phyloP scores from a whole-genome alignment of 1,140 invertebrate species.

The Trachymyrmex septentrionalis region DNA sequence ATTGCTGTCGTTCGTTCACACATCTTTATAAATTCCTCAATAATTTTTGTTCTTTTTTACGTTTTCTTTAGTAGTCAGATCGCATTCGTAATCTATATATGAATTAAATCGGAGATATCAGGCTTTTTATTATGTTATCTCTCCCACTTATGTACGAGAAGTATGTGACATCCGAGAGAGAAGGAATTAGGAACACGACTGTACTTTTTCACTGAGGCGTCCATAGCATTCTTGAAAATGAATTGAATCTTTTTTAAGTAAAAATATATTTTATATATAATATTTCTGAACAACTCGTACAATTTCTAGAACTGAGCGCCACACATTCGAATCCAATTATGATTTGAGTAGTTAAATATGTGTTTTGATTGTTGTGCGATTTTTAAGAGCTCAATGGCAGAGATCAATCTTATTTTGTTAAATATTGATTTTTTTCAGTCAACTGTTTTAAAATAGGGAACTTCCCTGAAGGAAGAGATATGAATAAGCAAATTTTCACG shows the following conservation, averaged over 20 bases:
- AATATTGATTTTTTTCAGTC: no score
- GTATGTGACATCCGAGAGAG: neutral
- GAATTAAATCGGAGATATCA: neutral
- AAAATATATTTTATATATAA: neutral
- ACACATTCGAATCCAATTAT: neutral
- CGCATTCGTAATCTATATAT: neutral
- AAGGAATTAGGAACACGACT: neutral
- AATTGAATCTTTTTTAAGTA: neutral
- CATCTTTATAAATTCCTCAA: neutral
- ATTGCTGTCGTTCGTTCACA: neutral
- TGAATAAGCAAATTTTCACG: no score
- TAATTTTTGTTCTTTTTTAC: neutral
- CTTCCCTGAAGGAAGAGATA: no score
- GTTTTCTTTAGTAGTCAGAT: neutral
- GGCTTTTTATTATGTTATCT: neutral
- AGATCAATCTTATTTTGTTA: neutral
- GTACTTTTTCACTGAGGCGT: neutral
- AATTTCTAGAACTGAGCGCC: neutral
- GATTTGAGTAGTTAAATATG: neutral
- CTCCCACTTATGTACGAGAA: neutral
- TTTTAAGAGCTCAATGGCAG: neutral
- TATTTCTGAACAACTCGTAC: neutral
- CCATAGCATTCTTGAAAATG: neutral
- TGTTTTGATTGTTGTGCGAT: neutral
- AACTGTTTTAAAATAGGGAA: no score